Evolutionary conservation across 2,888 invertebrate species (phyloP).

Genomic region (Panzeria rudis): DNA sequence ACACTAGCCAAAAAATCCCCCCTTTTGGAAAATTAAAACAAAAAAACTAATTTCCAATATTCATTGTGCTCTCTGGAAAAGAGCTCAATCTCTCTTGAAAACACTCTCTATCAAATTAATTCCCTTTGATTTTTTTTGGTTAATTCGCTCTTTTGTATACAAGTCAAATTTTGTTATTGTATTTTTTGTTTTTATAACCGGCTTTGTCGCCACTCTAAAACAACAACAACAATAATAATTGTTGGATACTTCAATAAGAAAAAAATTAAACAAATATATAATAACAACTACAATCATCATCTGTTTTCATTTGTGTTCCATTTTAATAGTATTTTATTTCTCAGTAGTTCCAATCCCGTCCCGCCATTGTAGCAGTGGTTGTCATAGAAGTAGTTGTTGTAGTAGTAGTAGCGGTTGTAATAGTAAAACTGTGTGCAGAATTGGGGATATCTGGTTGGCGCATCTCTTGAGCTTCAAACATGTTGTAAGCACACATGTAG

Average conservation of each 20-base stretch:
- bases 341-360: conserved; percentile 33
- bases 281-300: conserved; percentile 46
- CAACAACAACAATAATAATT: conserved; percentile 21
- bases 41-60: conserved; percentile 12
- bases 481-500: conserved; percentile 13
- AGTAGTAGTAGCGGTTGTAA: conserved; percentile 4
- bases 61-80: not conserved
- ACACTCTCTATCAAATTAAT: conserved; percentile 9
- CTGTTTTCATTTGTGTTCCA: conserved; percentile 57
- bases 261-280: not conserved
- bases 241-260: conserved; percentile 11
- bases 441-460: not conserved
- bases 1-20: conserved; percentile 17
- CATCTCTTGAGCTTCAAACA: conserved; percentile 25
- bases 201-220: conserved; percentile 43
- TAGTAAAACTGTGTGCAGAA: not conserved
- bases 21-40: not conserved
- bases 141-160: conserved; percentile 18
- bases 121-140: not conserved
- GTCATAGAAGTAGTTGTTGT: no score
- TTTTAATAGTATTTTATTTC: conserved; percentile 53
- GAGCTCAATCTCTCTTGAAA: not conserved
- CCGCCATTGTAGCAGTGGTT: conserved; percentile 3
- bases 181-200: conserved; percentile 48
- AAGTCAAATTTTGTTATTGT: conserved; percentile 15